Evolutionary conservation across 2,888 invertebrate species (phyloP).

Genomic region (Andrena flavipes): DNA sequence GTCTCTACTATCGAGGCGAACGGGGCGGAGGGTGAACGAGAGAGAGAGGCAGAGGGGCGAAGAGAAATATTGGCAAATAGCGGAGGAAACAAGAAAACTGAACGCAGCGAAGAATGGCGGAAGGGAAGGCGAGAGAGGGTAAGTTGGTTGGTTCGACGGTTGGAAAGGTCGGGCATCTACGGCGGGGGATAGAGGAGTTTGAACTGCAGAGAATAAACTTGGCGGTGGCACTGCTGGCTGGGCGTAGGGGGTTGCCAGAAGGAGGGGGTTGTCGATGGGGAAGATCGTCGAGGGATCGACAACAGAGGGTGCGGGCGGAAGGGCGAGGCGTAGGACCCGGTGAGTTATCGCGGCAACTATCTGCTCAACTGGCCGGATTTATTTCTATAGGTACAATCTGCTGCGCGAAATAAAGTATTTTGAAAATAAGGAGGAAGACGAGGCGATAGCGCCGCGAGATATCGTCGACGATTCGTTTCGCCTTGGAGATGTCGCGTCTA

Average conservation of each 20-base stretch:
- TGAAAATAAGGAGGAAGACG: conserved; percentile 75
- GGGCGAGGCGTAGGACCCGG: conserved; percentile 53
- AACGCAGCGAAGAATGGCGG: conserved; percentile 57
- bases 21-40: background rate
- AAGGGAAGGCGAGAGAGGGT: conserved; percentile 44
- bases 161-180: conserved; percentile 61
- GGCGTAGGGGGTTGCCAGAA: conserved; percentile 11
- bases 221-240: conserved; percentile 48
- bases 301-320: conserved; percentile 54
- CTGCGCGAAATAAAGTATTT: conserved; percentile 80
- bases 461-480: conserved; percentile 70
- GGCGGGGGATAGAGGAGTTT: conserved; percentile 72
- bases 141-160: conserved; percentile 65
- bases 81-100: conserved; percentile 74
- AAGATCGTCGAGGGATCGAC: conserved; percentile 44
- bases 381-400: conserved; percentile 83
- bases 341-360: conserved; percentile 83
- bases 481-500: conserved; percentile 19
- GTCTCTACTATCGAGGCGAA: conserved; percentile 53
- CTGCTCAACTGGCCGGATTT: conserved; percentile 81
- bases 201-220: conserved; percentile 72
- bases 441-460: conserved; percentile 68
- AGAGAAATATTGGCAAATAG: conserved; percentile 79
- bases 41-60: background rate
- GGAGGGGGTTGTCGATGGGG: conserved; percentile 38